A percentile compares a stretch with the other conserved stretches of the same genome.
phyloP scores from a whole-genome alignment of 1,140 invertebrate genomes.

The Coptotermes formosanus region DNA sequence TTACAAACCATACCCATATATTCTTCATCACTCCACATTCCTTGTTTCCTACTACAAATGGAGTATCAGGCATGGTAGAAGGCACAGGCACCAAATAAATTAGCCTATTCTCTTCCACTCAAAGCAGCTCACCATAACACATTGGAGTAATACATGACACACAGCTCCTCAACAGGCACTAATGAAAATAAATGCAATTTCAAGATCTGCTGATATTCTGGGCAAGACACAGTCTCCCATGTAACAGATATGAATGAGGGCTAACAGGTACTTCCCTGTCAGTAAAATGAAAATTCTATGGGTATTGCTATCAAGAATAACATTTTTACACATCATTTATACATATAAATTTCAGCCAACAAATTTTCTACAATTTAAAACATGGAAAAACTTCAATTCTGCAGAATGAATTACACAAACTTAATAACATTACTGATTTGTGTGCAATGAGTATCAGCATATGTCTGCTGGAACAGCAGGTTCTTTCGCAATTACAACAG shows the following conservation, averaged over 20 bases:
- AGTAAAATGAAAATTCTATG: neutral
- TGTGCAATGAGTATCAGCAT: neutral
- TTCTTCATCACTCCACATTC: neutral
- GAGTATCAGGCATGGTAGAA: constrained; percentile 7
- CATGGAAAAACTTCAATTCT: neutral
- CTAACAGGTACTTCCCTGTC: neutral
- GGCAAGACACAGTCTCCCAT: neutral
- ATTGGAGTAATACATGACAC: neutral
- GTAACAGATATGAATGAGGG: neutral
- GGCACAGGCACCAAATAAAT: constrained; percentile 1
- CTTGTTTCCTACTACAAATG: neutral
- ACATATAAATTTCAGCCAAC: neutral
- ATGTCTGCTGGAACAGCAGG: neutral
- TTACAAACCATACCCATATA: neutral
- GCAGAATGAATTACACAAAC: neutral
- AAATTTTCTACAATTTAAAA: neutral
- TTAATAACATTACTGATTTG: neutral
- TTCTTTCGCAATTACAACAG: neutral
- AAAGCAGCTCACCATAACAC: neutral
- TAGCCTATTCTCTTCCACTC: neutral
- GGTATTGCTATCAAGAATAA: neutral
- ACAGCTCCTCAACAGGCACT: neutral
- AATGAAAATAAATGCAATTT: neutral
- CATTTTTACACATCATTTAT: neutral
- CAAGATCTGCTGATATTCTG: neutral